Evolutionary conservation across 2,113 vertebrate species (phyloP).

Genomic region (Indri indri): DNA sequence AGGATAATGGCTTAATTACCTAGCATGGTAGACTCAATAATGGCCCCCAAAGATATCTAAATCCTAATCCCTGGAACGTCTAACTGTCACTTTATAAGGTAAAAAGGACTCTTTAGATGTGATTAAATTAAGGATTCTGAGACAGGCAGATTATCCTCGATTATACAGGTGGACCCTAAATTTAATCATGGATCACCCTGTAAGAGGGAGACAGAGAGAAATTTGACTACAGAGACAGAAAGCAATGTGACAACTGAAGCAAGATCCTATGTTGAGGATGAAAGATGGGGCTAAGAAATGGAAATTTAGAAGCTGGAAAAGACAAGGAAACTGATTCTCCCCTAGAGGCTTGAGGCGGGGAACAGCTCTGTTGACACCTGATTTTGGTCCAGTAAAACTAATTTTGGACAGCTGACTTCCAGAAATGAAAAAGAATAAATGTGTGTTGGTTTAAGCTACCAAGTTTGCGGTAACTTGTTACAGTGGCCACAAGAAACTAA

Average conservation of each 20-base stretch:
- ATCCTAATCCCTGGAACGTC: background rate
- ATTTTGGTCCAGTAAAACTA: background rate
- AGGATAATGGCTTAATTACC: background rate
- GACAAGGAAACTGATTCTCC: background rate
- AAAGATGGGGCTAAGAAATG: background rate
- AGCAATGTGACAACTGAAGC: background rate
- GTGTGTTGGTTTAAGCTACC: background rate
- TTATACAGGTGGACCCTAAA: background rate
- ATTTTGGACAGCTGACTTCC: background rate
- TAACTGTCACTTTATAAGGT: background rate
- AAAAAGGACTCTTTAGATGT: background rate
- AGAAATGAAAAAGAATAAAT: background rate
- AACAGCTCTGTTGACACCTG: background rate
- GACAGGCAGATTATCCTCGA: background rate
- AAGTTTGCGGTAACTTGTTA: background rate
- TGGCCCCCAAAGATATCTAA: background rate
- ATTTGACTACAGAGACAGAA: background rate
- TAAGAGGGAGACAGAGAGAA: background rate
- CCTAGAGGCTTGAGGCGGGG: background rate
- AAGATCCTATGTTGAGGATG: background rate
- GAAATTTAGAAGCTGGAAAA: background rate
- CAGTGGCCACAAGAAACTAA: background rate
- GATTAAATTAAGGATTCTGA: background rate
- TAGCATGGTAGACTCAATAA: background rate
- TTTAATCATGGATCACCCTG: background rate